Conservation (phyloP, 2,113 vertebrate genomes). For the Podarcis raffonei region DNA sequence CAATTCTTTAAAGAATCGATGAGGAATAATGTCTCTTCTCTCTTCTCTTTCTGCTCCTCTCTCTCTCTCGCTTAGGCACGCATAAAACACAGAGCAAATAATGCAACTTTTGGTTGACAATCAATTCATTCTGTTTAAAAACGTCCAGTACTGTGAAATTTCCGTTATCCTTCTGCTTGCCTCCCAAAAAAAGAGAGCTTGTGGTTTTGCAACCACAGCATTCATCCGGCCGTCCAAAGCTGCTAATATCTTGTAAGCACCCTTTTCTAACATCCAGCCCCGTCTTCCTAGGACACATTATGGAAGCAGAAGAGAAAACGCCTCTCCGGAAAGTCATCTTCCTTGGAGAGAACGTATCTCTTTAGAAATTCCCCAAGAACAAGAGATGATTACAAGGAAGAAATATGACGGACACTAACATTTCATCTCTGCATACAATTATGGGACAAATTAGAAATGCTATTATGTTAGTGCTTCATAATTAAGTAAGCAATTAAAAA, state of each 20-base stretch:
- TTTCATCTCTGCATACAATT: constrained; percentile 86
- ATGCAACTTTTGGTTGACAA: constrained; percentile 58
- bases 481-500: constrained; percentile 89
- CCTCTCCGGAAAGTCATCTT: constrained; percentile 70
- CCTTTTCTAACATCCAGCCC: constrained; percentile 44
- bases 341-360: constrained; percentile 73
- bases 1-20: constrained; percentile 8
- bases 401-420: constrained; percentile 77
- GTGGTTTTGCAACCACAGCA: constrained; percentile 38
- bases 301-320: constrained; percentile 53
- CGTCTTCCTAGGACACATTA: constrained; percentile 42
- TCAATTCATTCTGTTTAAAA: background rate
- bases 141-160: background rate
- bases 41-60: background rate
- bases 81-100: constrained; percentile 19
- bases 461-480: constrained; percentile 81
- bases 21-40: background rate
- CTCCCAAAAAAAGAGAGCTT: constrained; percentile 29
- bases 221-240: constrained; percentile 47
- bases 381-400: constrained; percentile 79
- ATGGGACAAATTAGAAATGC: constrained; percentile 82
- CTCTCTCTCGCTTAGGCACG: background rate
- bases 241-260: constrained; percentile 26
- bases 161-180: background rate
- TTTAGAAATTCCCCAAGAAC: constrained; percentile 78